Evolutionary conservation across 2,888 invertebrate genomes (phyloP), one percentile per base, ranked within the genome.

Genomic region (Troides helena): DNA sequence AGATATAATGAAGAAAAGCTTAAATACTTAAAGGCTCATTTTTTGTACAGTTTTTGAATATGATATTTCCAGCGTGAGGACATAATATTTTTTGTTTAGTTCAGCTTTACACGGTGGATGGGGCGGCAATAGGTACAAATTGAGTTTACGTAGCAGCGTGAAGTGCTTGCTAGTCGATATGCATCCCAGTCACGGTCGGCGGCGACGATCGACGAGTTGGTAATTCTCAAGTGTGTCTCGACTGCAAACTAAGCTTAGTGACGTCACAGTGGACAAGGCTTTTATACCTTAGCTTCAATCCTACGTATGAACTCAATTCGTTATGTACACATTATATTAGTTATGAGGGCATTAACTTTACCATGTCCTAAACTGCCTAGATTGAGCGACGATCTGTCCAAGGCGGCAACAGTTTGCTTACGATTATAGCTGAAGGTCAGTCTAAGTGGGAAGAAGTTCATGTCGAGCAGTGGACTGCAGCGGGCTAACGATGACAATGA

Each of bases 91-190:
- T 25, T 65, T 64, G 68, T 69, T 69, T 70, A 30, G 17, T 50
- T 53, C 68, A 73, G 72, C 76, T 80, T 81, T 77, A 80, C 78
- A 73, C 74, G 64, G 76, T 72, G 72, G 76, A 78, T 78, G 79
- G 78, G 77, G 77, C 75, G 79, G 75, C 80, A 80, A 81, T 81
- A 79, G 81, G 77, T 81, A 84, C 85, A 84, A 85, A 85, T 85
- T 83, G 84, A 82, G 81, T 80, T 79, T 79, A 76, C 78, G 77
- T 73, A 75, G 78, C 76, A 80, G 79, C 77, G 75, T 72, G 75
- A 75, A 81, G 79, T 83, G 80, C 83, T 85, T 84, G 79, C 81
- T 75, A 81, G 79, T 76, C 80, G 79, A 77, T 78, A 77, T 78
- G 77, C 75, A 75, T 76, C 72, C 76, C 74, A 77, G 78, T 78